Evolutionary conservation across 1,140 invertebrate genomes (phyloP), one percentile per base, ranked within the genome.

Genomic region (Meteorus sp.): DNA sequence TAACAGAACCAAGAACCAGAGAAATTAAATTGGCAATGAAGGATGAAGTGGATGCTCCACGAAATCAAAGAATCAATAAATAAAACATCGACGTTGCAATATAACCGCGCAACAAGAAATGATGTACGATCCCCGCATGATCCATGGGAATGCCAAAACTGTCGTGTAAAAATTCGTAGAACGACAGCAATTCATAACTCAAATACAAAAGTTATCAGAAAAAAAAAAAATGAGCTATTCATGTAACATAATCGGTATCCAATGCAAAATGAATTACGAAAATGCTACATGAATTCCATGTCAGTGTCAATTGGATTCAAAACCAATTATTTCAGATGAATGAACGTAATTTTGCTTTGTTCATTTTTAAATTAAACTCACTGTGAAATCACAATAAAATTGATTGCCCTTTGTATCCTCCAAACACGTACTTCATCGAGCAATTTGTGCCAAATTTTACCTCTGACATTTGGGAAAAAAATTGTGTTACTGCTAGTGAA

Each of bases 41-140:
- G 11, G 25, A 31, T 25, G 17, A 48, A 37, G 35, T 9, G 31
- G 17, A 31, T 15, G 17, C 8, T 13, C 4, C 9, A 43, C 23
- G 43, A 61, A 44, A 50, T 55, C 22, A 35, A 45, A 45, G n/a
- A 53, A 23, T 29, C 50, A 9, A 47, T 47, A 47, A 47, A 47
- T 47, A 47, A 47, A 47, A 47, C 7, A 47, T 47, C 11, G 44
- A 47, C 25, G 23, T 44, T 22, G 35, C 20, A 47, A 47, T 47
- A 47, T 47, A 47, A 47, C 44, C 19, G 44, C 13, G 20, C 19
- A 47, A 47, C 44, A 47, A 47, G 19, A 27, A 20, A 22, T 47
- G 44, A 47, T 47, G 19, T 47, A 47, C 13, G 44, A 47, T 47
- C 44, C 25, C n/a, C 19, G 7, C 20, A 47, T 47, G 44, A 47